phyloP scores from a whole-genome alignment of 2,888 invertebrate genomes.

The Sycophila texana region DNA sequence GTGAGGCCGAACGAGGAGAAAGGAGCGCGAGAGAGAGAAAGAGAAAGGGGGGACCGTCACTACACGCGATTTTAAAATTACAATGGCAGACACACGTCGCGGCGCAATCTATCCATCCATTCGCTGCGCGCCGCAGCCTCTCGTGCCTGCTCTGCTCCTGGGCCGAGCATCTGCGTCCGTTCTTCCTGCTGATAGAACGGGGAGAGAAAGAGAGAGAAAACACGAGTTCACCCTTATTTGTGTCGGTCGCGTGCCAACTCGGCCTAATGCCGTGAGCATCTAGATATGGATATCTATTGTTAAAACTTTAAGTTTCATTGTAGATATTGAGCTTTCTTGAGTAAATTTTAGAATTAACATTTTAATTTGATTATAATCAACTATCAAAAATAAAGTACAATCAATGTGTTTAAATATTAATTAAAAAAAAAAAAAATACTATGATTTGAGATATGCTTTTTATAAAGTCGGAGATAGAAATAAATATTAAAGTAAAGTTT shows the following conservation, averaged over 20 bases:
- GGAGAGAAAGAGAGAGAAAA: constrained; percentile 10
- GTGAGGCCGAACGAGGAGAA: constrained; percentile 21
- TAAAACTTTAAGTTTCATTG: too few relatives aligned
- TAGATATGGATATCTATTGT: constrained; percentile 1
- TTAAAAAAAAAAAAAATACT: too few relatives aligned
- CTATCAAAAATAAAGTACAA: too few relatives aligned
- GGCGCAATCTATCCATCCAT: constrained; percentile 60
- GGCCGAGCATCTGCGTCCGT: constrained; percentile 67
- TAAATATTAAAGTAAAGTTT: too few relatives aligned
- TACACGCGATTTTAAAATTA: constrained; percentile 73
- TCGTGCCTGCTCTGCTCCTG: constrained; percentile 35
- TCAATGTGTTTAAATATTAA: too few relatives aligned
- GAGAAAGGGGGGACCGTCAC: constrained; percentile 58
- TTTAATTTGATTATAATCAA: too few relatives aligned
- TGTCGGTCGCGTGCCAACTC: constrained; percentile 48
- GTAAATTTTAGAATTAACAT: too few relatives aligned
- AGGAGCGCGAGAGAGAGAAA: constrained; percentile 13
- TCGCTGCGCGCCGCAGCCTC: constrained; percentile 39
- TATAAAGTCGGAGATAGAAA: too few relatives aligned
- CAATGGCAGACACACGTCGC: constrained; percentile 72
- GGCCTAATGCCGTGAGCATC: constrained; percentile 12
- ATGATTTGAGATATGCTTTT: too few relatives aligned
- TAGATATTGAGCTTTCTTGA: too few relatives aligned
- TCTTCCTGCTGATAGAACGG: constrained; percentile 16
- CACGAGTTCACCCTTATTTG: constrained; percentile 47